phyloP scores from a whole-genome alignment of 2,888 invertebrate species.

The Microctonus aethiopoides region DNA sequence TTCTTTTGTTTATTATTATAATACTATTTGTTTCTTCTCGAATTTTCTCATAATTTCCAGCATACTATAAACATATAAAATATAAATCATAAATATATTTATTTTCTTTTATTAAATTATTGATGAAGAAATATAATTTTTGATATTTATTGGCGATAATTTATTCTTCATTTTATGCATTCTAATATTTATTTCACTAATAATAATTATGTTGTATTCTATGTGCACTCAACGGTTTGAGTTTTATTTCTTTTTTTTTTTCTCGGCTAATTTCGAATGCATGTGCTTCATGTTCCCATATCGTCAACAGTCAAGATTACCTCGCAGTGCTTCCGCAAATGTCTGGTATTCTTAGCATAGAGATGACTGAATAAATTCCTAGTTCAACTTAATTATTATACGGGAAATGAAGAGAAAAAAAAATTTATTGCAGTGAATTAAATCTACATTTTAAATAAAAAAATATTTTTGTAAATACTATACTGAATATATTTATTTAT shows the following conservation, averaged over 20 bases:
- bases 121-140: too few relatives aligned
- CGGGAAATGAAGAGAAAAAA: neutral
- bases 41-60: too few relatives aligned
- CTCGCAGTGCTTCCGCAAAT: slow-evolving; percentile 1
- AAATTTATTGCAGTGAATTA: too few relatives aligned
- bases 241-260: slow-evolving; percentile 1
- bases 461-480: too few relatives aligned
- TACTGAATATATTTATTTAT: too few relatives aligned
- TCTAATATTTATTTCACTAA: neutral
- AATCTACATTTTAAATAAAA: too few relatives aligned
- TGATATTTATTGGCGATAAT: too few relatives aligned
- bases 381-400: neutral
- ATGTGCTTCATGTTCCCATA: neutral
- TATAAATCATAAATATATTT: too few relatives aligned
- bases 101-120: too few relatives aligned
- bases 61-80: neutral
- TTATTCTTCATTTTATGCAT: neutral
- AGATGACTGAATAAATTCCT: neutral
- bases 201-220: neutral
- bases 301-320: neutral
- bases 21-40: too few relatives aligned
- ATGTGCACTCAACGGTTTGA: neutral
- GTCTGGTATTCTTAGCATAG: neutral
- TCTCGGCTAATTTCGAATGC: slow-evolving; percentile 1
- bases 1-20: too few relatives aligned